Conservation (phyloP, 1,140 invertebrate genomes). For the Galendromus occidentalis region DNA sequence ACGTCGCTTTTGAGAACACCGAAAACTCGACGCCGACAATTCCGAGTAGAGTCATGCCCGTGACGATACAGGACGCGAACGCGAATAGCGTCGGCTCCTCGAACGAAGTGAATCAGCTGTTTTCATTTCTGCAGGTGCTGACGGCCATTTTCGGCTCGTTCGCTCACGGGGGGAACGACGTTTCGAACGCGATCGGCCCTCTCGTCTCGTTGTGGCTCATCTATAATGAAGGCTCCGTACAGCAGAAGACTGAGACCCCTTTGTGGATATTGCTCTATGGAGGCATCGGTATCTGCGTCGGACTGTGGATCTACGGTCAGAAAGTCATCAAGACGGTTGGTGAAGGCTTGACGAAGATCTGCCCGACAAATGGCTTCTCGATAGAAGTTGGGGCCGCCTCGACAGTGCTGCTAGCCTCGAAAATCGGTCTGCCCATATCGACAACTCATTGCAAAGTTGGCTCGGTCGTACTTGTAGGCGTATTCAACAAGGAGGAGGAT, state of each 20-base stretch:
- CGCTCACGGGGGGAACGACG: constrained; percentile 95
- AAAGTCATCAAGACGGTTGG: constrained; percentile 87
- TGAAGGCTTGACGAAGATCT: constrained; percentile 84
- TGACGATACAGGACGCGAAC: neutral
- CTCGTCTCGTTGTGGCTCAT: constrained; percentile 79
- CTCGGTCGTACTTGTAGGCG: constrained; percentile 78
- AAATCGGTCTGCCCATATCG: constrained; percentile 84
- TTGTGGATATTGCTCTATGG: constrained; percentile 74
- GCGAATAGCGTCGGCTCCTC: constrained; percentile 13
- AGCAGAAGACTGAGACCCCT: constrained; percentile 63
- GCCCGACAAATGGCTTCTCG: constrained; percentile 81
- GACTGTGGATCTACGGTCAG: constrained; percentile 82
- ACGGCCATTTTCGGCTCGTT: constrained; percentile 94
- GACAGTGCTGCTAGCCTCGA: constrained; percentile 80
- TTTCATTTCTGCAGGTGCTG: constrained; percentile 82
- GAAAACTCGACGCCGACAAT: neutral
- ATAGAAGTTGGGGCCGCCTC: constrained; percentile 84
- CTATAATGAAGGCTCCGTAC: constrained; percentile 45
- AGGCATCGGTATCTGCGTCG: constrained; percentile 68
- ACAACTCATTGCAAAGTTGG: constrained; percentile 97
- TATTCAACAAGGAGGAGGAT: constrained; percentile 27
- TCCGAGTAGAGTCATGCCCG: neutral
- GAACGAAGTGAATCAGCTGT: constrained; percentile 47
- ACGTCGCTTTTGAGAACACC: neutral
- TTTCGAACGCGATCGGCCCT: constrained; percentile 73